Evolutionary conservation across 1,140 invertebrate species (phyloP).

Genomic region (Lordiphosa collinella): DNA sequence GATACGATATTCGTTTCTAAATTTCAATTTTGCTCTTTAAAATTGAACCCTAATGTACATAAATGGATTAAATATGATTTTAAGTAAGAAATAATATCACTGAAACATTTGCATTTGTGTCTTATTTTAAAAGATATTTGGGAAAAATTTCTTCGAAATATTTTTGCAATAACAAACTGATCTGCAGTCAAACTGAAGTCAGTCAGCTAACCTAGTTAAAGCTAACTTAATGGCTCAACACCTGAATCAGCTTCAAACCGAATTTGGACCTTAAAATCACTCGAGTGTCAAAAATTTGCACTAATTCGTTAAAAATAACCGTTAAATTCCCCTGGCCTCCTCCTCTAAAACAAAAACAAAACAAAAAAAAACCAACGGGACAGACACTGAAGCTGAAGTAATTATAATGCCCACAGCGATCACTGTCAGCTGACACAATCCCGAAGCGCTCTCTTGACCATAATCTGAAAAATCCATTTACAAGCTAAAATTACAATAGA

Average conservation of each 20-base stretch:
- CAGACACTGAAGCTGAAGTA: conserved; percentile 29
- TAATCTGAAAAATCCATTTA: conserved; percentile 54
- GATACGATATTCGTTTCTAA: no score
- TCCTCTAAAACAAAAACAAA: background rate
- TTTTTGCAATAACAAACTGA: no score
- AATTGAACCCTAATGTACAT: no score
- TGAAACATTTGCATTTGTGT: no score
- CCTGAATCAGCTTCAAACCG: conserved; percentile 2
- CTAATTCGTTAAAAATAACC: conserved; percentile 60
- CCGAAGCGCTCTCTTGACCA: conserved; percentile 43
- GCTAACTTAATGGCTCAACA: background rate
- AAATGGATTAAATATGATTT: no score
- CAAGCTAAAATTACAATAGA: conserved; percentile 68
- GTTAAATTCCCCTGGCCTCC: conserved; percentile 36
- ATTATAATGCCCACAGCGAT: conserved; percentile 60
- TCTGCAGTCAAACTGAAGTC: no score
- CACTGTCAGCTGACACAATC: conserved; percentile 30
- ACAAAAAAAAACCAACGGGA: background rate
- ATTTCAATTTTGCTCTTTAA: no score
- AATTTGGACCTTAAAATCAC: conserved; percentile 51
- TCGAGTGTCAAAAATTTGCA: conserved; percentile 69
- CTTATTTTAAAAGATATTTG: no score
- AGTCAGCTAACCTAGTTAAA: conserved; percentile 7
- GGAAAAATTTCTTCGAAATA: no score
- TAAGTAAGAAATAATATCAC: no score